Base-by-base conservation (phyloP, 2,797 vertebrate genomes). In the Todus mexicanus region DNA sequence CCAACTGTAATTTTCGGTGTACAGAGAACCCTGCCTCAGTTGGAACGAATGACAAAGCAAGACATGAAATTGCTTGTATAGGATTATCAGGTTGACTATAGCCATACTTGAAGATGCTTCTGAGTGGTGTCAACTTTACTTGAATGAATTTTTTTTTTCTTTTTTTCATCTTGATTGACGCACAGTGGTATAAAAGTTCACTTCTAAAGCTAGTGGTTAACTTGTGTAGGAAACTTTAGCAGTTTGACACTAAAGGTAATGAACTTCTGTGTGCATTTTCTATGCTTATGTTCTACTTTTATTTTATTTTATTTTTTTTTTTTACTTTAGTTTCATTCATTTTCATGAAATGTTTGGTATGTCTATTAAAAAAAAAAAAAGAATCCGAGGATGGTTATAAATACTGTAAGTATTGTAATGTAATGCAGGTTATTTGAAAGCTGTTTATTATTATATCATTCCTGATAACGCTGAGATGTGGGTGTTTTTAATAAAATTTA, bases 401-500 rank as follows among this genome's bases (percentile, higher is more conserved):
- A 99, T 99, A 99, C 98, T 99, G 99, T 99, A 99, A 99, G 98
- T 99, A 99, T 99, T 99, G 98, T 99, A 99, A 99, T 99, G 98
- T 99, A 99, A 98, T 99, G 98, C 99, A 99, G 98, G 99, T 98
- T 98, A 99, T 99, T 98, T 99, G 98, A 99, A 99, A 99, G 98
- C 98, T 99, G 99, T 99, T 99, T 99, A 99, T 99, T 98, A 99
- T 99, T 99, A 99, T 99, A 99, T 99, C 99, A 99, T 99, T 99
- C 99, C 99, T 99, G 98, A 99, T 98, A 98, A 99, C 96, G 98
- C 99, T 98, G 98, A 99, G 98, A 99, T 99, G 98, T 99, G 99
- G 98, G 99, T 99, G 98, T 99, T 99, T 99, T 99, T 98, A 99
- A 99, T 99, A 99, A 99, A 99, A 99, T 99, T 98, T 99, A 99